These are phyloP conservation scores for Drosophila tanythrix DNA, from an alignment of 2,888 invertebrate genomes.

Conservation along the genomic window DNA sequence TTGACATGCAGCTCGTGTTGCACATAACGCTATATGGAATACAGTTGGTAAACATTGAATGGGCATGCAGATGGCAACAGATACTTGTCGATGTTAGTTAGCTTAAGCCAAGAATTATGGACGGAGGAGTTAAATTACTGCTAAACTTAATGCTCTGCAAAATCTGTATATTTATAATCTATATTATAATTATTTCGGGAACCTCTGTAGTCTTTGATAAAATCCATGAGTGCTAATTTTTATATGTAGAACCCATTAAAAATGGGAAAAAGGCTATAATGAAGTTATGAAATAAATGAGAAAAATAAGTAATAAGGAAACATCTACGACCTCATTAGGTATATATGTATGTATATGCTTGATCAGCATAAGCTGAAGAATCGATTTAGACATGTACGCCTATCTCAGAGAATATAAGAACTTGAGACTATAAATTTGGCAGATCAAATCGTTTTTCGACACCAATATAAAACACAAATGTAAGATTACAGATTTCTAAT, in stretches of 20 bases:
- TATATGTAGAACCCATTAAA: background rate
- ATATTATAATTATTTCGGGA: background rate
- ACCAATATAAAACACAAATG: background rate
- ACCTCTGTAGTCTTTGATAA: background rate
- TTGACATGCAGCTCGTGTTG: slow-evolving; percentile 7
- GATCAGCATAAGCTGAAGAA: background rate
- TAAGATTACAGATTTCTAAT: background rate
- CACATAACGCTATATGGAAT: slow-evolving; percentile 13
- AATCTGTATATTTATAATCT: background rate
- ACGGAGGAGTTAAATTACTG: background rate
- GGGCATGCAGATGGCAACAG: background rate
- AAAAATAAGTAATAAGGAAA: no score
- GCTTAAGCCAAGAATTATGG: background rate
- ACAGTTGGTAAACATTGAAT: background rate
- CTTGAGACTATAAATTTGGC: no score
- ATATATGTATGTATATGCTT: background rate
- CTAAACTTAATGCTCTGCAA: background rate
- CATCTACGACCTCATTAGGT: background rate
- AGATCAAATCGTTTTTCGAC: background rate
- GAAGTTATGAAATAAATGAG: background rate
- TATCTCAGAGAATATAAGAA: no score
- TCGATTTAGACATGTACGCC: background rate
- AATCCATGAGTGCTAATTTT: background rate
- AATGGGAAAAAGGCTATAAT: background rate
- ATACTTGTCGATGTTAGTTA: background rate